Evolutionary conservation across 2,113 vertebrate genomes (phyloP), one percentile per base, ranked within the genome.

Genomic region (Cnemophilus loriae): DNA sequence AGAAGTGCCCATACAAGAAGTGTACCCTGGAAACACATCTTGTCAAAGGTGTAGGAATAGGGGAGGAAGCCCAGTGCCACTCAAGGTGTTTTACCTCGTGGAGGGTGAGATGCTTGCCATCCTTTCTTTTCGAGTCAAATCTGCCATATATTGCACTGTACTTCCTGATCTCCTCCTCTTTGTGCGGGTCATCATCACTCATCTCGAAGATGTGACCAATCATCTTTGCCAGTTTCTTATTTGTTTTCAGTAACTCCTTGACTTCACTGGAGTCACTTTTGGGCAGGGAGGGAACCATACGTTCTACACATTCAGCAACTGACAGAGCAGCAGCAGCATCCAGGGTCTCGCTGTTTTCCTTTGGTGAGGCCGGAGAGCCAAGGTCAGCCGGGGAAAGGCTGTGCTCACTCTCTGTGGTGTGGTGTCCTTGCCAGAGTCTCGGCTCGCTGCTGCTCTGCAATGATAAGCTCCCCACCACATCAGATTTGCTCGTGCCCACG

Each of bases 131-230:
- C 0, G 99, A 99, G 98, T 99, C 99, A 71, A 99, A 99, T 46
- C 99, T 98, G 52, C 99, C 99, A 44, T 99, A 99, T 97, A 99
- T 99, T 96, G 99, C 99, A 93, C 99, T 99, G 97, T 99, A 99
- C 93, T 99, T 99, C 33, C 99, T 98, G 61, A 99, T 99, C 96
- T 99, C 99, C 89, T 99, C 99, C 95, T 99, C 99, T 90, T 98
- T 97, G 77, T 98, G 98, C 2, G 99, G 99, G 84, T 99, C 99
- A 8, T 99, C 99, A 0, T 99, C 99, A 19, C 97, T 97, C 99
- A 99, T 98, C 44, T 99, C 99, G 50, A 99, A 99, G 98, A 99
- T 99, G 97, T 99, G 99, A 46, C 99, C 98, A 13, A 99, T 99
- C 99, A 99, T 99, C 97, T 99, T 99, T 78, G 98, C 99, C 95